Evolutionary conservation across 2,113 vertebrate genomes (phyloP).

Genomic region (Illadopsis cleaveri): DNA sequence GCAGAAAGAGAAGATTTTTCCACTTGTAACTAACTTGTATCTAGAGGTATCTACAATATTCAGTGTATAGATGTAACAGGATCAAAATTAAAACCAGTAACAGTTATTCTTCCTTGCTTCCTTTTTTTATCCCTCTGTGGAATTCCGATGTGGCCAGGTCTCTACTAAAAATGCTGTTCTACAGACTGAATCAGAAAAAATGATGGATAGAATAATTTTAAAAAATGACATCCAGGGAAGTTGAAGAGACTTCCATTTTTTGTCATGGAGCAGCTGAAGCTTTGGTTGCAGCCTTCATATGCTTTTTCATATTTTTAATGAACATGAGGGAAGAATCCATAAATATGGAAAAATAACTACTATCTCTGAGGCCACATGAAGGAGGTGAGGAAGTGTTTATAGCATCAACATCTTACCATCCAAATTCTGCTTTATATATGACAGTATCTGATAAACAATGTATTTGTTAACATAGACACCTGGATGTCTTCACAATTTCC

Average conservation of each 20-base stretch:
- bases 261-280: background rate
- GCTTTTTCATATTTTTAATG: background rate
- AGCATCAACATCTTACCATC: background rate
- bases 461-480: background rate
- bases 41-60: background rate
- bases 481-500: background rate
- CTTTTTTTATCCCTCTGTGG: background rate
- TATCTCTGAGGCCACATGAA: background rate
- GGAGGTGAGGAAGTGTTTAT: background rate
- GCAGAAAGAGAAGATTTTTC: background rate
- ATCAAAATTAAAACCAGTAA: background rate
- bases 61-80: background rate
- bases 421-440: background rate
- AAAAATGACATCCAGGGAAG: background rate
- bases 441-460: background rate
- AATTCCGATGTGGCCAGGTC: background rate
- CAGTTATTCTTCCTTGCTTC: background rate
- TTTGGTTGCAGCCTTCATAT: background rate
- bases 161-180: background rate
- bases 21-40: background rate
- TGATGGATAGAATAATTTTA: background rate
- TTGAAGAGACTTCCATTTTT: background rate
- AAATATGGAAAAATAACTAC: background rate
- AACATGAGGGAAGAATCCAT: background rate
- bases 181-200: background rate